phyloP scores from a whole-genome alignment of 2,113 vertebrate genomes.

The Oreochromis aureus region DNA sequence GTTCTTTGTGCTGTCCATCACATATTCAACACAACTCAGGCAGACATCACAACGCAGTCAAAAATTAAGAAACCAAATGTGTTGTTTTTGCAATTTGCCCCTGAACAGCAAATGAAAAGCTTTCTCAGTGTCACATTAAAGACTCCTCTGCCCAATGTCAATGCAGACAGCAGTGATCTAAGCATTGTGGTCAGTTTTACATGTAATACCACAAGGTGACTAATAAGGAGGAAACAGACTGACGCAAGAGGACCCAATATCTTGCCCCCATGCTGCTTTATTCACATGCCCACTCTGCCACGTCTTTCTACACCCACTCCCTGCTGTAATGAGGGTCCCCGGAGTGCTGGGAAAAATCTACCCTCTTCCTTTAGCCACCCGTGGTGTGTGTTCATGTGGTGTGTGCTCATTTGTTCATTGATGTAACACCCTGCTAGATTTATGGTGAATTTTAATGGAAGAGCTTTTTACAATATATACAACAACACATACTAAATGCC shows the following conservation, averaged over 20 bases:
- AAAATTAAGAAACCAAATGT: not conserved
- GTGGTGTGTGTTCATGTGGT: constrained; percentile 10
- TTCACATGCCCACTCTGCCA: constrained; percentile 7
- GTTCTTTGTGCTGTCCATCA: not conserved
- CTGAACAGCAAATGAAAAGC: not conserved
- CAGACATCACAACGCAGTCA: not conserved
- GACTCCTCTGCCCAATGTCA: not conserved
- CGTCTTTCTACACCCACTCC: constrained; percentile 36
- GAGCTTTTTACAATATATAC: not conserved
- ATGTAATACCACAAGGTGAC: not conserved
- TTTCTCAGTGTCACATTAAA: not conserved
- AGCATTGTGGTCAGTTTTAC: constrained; percentile 15
- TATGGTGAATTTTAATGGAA: constrained; percentile 9
- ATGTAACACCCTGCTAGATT: not conserved
- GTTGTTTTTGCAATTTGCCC: not conserved
- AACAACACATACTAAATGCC: not conserved
- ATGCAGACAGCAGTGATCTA: not conserved
- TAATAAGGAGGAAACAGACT: constrained; percentile 45
- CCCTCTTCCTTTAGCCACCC: constrained; percentile 19
- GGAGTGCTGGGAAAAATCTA: not conserved
- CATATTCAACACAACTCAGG: not conserved
- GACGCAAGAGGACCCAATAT: constrained; percentile 29
- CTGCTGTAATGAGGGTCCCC: constrained; percentile 59
- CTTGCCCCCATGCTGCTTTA: constrained; percentile 31
- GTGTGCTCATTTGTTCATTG: constrained; percentile 21